These are phyloP conservation scores for Anoplophora glabripennis DNA, from an alignment of 1,140 invertebrate species.

Conservation along the genomic window DNA sequence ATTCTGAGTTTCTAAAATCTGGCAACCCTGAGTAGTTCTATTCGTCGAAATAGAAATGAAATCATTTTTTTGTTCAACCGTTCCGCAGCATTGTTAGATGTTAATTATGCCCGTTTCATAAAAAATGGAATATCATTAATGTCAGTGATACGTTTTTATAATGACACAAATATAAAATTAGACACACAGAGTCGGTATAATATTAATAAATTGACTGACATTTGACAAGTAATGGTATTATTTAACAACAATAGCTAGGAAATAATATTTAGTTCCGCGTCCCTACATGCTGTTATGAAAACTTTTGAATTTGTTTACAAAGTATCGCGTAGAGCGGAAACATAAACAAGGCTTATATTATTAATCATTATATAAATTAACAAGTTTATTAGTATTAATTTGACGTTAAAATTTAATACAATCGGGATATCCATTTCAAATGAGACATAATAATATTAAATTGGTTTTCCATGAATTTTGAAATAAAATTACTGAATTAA, in stretches of 20 bases:
- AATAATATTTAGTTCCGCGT: slow-evolving; percentile 22
- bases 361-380: too few species aligned
- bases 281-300: background rate
- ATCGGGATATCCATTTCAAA: slow-evolving; percentile 13
- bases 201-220: slow-evolving; percentile 20
- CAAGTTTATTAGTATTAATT: slow-evolving; percentile 13
- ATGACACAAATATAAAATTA: background rate
- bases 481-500: slow-evolving; percentile 1
- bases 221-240: slow-evolving; percentile 24
- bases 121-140: background rate
- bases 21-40: too few species aligned
- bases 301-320: slow-evolving; percentile 22
- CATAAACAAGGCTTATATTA: too few species aligned
- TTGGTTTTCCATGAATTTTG: background rate
- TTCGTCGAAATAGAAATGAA: slow-evolving; percentile 4
- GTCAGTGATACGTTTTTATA: background rate
- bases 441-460: slow-evolving; percentile 2
- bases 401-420: slow-evolving; percentile 13
- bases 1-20: too few species aligned
- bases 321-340: background rate
- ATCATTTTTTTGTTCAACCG: background rate
- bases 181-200: slow-evolving; percentile 5
- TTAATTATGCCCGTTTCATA: background rate
- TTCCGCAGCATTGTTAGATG: background rate
- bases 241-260: slow-evolving; percentile 20